A percentile compares a stretch with the other conserved stretches of the same genome.
Evolutionary conservation across 2,888 invertebrate genomes (phyloP).

Genomic region (Entomobrya proxima): DNA sequence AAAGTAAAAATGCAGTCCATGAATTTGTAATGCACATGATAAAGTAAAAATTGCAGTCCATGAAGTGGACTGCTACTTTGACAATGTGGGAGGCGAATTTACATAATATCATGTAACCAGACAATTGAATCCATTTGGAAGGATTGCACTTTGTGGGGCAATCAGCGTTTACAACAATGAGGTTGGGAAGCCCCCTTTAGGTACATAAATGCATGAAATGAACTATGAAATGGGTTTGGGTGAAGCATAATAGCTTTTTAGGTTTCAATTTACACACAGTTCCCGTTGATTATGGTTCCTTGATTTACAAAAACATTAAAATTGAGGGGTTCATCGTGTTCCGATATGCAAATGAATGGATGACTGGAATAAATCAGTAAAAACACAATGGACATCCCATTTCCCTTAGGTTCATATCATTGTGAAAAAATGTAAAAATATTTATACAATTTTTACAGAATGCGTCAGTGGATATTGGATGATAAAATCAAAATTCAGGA

Average conservation of each 20-base stretch:
- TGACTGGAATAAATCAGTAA: conserved; percentile 80
- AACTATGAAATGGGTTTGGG: no score
- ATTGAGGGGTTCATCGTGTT: conserved; percentile 82
- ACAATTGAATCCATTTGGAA: conserved; percentile 81
- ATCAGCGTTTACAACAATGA: conserved; percentile 82
- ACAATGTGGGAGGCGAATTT: conserved; percentile 85
- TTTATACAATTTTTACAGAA: no score
- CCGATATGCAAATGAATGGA: conserved; percentile 81
- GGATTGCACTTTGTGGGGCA: conserved; percentile 83
- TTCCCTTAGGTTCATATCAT: no score
- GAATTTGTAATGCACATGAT: no score
- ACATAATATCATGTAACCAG: conserved; percentile 79
- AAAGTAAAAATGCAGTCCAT: no score
- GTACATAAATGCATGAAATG: no score
- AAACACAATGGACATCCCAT: no score
- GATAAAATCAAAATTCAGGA: conserved; percentile 85
- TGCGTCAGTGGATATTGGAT: conserved; percentile 73
- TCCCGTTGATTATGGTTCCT: conserved; percentile 80
- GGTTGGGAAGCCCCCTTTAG: no score
- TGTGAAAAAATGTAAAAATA: no score
- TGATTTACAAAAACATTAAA: conserved; percentile 81
- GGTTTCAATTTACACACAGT: no score
- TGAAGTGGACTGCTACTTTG: conserved; percentile 86
- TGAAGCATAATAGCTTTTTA: no score
- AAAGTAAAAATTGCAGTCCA: conserved; percentile 82